Conservation (phyloP, 2,888 invertebrate genomes). For the Machimus atricapillus region DNA sequence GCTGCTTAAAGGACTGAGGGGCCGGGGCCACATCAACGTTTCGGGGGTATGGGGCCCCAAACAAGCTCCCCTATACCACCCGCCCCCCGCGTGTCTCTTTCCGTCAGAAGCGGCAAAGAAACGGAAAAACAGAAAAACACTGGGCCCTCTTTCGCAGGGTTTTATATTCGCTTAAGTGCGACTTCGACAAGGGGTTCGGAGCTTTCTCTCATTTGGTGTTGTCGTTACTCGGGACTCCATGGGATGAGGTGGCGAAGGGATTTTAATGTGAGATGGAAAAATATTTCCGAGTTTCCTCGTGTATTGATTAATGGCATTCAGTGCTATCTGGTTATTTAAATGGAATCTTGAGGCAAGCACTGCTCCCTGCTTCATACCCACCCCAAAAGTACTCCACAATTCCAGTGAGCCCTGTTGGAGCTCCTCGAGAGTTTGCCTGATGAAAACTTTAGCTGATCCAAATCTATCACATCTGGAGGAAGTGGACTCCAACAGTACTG, state of each 20-base stretch:
- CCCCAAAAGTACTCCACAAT: background rate
- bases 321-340: conserved; percentile 42
- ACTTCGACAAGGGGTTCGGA: conserved; percentile 30
- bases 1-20: background rate
- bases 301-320: conserved; percentile 47
- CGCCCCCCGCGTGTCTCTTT: background rate
- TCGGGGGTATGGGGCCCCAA: background rate
- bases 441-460: background rate
- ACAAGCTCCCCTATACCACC: background rate
- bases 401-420: no score
- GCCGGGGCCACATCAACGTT: background rate
- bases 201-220: conserved; percentile 28
- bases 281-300: conserved; percentile 29
- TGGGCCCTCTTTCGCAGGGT: conserved; percentile 26
- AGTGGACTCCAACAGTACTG: background rate
- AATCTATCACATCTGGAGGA: background rate
- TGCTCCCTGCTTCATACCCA: background rate
- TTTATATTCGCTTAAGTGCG: conserved; percentile 42
- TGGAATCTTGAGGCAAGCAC: conserved; percentile 1
- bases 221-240: background rate
- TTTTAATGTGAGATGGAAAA: conserved; percentile 43
- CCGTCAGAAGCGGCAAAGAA: conserved; percentile 21
- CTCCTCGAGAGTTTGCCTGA: background rate
- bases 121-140: conserved; percentile 33
- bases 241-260: conserved; percentile 36